These are phyloP conservation scores for Euspilapteryx auroguttella DNA, from an alignment of 2,888 invertebrate species.

Conservation along the genomic window DNA sequence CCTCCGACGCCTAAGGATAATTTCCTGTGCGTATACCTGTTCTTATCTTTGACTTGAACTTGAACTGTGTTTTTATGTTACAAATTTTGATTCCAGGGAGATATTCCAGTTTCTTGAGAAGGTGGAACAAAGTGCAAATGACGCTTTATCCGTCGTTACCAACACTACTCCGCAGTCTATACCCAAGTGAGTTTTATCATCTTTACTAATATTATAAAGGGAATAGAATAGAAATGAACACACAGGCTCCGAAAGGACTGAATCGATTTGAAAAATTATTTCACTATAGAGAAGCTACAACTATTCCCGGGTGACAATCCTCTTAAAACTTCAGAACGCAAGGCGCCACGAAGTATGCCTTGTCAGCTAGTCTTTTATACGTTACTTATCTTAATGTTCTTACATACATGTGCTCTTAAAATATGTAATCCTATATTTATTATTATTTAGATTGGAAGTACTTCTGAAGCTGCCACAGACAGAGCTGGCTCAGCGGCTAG, in stretches of 20 bases:
- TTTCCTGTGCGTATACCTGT: conserved; percentile 34
- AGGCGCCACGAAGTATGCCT: too few relatives aligned
- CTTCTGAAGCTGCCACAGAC: conserved; percentile 57
- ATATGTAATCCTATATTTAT: too few relatives aligned
- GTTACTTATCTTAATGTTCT: too few relatives aligned
- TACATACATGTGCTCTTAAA: too few relatives aligned
- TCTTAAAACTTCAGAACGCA: too few relatives aligned
- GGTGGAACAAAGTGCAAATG: conserved; percentile 60
- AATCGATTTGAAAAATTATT: too few relatives aligned
- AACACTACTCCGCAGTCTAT: conserved; percentile 33
- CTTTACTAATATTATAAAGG: too few relatives aligned
- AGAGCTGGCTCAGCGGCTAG: conserved; percentile 64
- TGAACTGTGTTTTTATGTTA: background rate
- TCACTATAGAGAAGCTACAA: too few relatives aligned
- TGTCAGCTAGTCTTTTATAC: too few relatives aligned
- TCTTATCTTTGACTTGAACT: background rate
- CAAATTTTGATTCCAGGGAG: conserved; percentile 44
- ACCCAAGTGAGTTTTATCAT: conserved; percentile 28
- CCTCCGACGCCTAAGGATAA: conserved; percentile 33
- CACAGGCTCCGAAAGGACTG: too few relatives aligned
- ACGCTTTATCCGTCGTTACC: conserved; percentile 43
- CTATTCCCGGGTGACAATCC: too few relatives aligned
- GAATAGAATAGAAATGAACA: too few relatives aligned
- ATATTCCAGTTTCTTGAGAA: conserved; percentile 68
- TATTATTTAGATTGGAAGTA: conserved; percentile 55